phyloP scores from a whole-genome alignment of 2,797 vertebrate species.

The Mus minutoides region DNA sequence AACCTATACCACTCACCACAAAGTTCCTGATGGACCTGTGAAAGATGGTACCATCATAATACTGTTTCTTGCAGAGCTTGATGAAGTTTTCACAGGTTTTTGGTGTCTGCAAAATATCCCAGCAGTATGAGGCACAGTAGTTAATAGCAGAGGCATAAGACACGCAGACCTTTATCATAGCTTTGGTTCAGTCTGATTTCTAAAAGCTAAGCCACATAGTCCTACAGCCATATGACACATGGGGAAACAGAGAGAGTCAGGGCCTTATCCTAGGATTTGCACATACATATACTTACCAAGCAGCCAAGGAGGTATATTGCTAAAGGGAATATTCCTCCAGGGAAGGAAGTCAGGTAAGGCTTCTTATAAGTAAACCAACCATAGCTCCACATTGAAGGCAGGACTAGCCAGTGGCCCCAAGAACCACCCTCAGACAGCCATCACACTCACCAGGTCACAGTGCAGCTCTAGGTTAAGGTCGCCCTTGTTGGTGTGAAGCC shows the following conservation, averaged over 20 bases:
- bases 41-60: conserved; percentile 95
- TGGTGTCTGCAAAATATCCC: conserved; percentile 89
- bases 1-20: conserved; percentile 90
- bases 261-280: not conserved
- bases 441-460: conserved; percentile 93
- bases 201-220: not conserved
- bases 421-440: rapidly evolving
- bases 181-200: not conserved
- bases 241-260: too few species aligned
- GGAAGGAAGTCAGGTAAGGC: not conserved
- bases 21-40: conserved; percentile 98
- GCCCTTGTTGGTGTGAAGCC: conserved; percentile 95
- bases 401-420: not conserved
- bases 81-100: conserved; percentile 97
- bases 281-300: too few species aligned
- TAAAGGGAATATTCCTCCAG: not conserved
- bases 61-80: conserved; percentile 95
- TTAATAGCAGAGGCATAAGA: too few species aligned
- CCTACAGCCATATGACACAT: rapidly evolving
- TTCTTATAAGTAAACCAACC: not conserved
- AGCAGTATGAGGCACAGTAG: not conserved
- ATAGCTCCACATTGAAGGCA: not conserved
- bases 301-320: not conserved
- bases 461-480: conserved; percentile 96
- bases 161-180: not conserved